phyloP scores from a whole-genome alignment of 2,113 vertebrate genomes.

The Gopherus evgoodei region DNA sequence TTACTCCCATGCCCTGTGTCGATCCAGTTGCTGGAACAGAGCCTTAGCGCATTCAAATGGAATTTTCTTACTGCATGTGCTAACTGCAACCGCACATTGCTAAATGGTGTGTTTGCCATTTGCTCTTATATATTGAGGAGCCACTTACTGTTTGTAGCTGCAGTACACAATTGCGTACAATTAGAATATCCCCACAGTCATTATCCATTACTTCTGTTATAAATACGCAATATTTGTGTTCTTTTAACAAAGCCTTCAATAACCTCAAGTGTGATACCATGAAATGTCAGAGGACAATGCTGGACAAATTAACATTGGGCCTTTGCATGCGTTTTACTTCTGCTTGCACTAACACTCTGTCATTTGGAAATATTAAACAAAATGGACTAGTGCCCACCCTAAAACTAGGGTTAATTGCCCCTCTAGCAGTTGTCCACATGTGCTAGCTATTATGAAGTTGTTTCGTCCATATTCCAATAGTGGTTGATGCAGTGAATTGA shows the following conservation, averaged over 20 bases:
- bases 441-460: constrained; percentile 82
- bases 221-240: neutral
- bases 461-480: constrained; percentile 68
- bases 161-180: neutral
- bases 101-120: neutral
- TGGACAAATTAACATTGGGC: constrained; percentile 42
- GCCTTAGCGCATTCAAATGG: neutral
- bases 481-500: constrained; percentile 68
- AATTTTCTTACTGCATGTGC: neutral
- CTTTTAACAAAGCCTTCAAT: neutral
- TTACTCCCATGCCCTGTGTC: neutral
- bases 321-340: constrained; percentile 50
- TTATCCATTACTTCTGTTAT: neutral
- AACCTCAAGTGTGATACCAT: neutral
- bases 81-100: neutral
- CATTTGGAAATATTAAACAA: constrained; percentile 69
- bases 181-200: accelerated
- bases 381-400: constrained; percentile 57
- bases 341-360: constrained; percentile 62
- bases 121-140: neutral
- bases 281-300: neutral
- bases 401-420: constrained; percentile 49
- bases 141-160: neutral
- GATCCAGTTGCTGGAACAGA: neutral
- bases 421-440: constrained; percentile 69